Evolutionary conservation across 2,113 vertebrate genomes (phyloP).

Genomic region (Struthidea cinerea): DNA sequence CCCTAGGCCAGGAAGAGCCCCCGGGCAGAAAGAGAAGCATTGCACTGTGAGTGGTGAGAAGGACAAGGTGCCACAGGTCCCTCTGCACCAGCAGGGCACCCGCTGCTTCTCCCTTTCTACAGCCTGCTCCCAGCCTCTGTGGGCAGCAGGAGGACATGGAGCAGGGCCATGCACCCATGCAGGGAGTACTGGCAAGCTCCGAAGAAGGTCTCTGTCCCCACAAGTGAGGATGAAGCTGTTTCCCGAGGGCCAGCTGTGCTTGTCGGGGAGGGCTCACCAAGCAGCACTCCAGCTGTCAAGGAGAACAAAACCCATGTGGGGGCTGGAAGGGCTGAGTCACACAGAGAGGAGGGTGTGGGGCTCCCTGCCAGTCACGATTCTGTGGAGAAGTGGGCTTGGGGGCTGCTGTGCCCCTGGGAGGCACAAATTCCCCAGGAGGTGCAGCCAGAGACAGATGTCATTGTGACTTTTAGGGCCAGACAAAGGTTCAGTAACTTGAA

Average conservation of each 20-base stretch:
- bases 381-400: not conserved
- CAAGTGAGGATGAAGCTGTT: not conserved
- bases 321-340: slow-evolving; percentile 55
- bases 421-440: not conserved
- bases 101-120: not conserved
- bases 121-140: not conserved
- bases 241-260: not conserved
- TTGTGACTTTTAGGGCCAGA: not conserved
- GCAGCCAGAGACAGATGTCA: not conserved
- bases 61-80: not conserved
- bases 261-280: not conserved
- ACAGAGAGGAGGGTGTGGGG: not conserved
- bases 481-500: not conserved
- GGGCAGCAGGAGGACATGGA: not conserved
- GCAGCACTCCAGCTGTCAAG: not conserved
- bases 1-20: not conserved
- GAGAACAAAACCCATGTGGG: slow-evolving; percentile 40
- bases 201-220: not conserved
- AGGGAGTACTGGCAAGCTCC: not conserved
- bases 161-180: rapidly evolving
- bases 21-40: not conserved
- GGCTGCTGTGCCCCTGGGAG: not conserved
- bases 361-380: slow-evolving; percentile 37
- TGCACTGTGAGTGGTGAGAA: not conserved
- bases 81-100: not conserved